Evolutionary conservation across 2,797 vertebrate species (phyloP), one percentile per base, ranked within the genome.

Genomic region (Tapera naevia): DNA sequence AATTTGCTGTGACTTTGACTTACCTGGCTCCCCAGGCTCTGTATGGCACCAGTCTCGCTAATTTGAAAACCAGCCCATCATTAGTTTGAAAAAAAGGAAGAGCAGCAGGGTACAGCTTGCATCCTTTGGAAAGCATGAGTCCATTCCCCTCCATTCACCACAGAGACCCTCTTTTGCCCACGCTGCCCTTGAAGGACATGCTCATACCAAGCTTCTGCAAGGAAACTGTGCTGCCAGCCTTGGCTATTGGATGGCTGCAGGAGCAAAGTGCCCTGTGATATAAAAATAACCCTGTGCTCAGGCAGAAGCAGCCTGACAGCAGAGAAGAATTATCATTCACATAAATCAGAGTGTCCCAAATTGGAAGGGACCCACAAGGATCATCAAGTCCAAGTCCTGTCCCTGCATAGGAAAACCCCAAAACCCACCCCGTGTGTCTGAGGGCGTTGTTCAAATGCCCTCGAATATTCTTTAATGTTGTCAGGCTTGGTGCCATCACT

Each of bases 21-120:
- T 28, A 39, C 0, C 39, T 60, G 32, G 43, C 33, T 74, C 28
- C 56, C 19, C 28, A 64, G 43, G 43, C 39, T 67, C 35, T 32
- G 53, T 2, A 11, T 18, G 33, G 75, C 43, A 54, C 18, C 0
- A 0, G 8, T 32, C 50, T 22, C 11, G 22, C 17, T 17, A 35
- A n/a, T 39, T 22, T 70, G 57, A 37, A 51, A 82, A 62, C 8
- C 37, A 57, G 6, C 10, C 53, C 28, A 18, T 30, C 10, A 3
- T 39, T 50, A 39, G 41, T 2, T 69, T 18, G 50, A 4, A 58
- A 57, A 57, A 58, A 32, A 7, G 46, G 10, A 61, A 32, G 12
- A 65, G 25, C 4, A 58, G 15, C 23, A 41, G n/a, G 27, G 32
- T 30, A 3, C 1, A 61, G 25, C 6, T 60, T n/a, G 7, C 37